Base-by-base conservation (phyloP, 1,140 invertebrate genomes). In the Belonocnema kinseyi region DNA sequence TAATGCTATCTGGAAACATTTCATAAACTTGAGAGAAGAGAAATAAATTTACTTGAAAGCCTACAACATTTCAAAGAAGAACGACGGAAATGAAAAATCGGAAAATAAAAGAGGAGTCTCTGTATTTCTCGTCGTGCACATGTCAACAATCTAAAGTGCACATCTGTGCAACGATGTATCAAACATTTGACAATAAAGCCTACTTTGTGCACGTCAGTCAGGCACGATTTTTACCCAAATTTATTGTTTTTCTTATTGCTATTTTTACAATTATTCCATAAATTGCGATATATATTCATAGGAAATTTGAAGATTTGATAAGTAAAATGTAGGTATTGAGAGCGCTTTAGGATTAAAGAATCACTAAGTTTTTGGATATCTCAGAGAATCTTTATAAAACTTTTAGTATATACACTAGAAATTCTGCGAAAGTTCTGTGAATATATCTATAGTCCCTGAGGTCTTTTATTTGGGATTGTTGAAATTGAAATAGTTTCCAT, bases 141-240 rank as follows among this genome's bases (percentile, higher is more conserved):
- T 66, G 61, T 40, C 61, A 66, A 40, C 26, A 40, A 66, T 33
- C 58, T 26, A 21, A 26, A 61, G 21, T 14, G 61, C 16, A n/a
- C 13, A 66, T 40, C 61, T 66, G 21, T 33, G 26, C 33, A 46
- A 66, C 26, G 33, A 66, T 66, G 61, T 33, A 66, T 66, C 21
- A 46, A 46, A 11, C 40, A 66, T 66, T 46, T 14, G 16, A 66
- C 33, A 46, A 21, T 58, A 58, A 26, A 21, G 56, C 56, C 17
- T 21, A 14, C 61, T 66, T 66, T 40, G 12, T 66, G 61, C 40
- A 66, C 40, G 61, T 66, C 61, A 66, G 33, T 66, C 61, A 66
- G 5, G 19, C 16, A 54, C 61, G 33, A 40, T 66, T 46, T 66
- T 40, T 14, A 66, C 40, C 61, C 40, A 11, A 11, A 46, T 46